These are phyloP conservation scores for Halocaridina rubra DNA, from an alignment of 2,888 invertebrate genomes.

Conservation along the genomic window DNA sequence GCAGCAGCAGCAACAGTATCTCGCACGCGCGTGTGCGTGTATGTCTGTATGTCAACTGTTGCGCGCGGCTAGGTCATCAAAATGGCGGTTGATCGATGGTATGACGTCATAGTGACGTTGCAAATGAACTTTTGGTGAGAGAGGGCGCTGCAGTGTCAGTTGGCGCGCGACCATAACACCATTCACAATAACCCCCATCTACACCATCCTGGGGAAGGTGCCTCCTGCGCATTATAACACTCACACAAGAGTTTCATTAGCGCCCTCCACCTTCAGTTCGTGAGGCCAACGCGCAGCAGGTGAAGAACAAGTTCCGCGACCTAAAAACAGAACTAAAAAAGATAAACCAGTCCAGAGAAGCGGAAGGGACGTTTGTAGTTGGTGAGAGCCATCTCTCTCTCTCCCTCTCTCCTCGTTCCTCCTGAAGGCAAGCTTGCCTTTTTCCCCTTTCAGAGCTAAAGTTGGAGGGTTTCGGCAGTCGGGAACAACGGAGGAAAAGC, in stretches of 20 bases:
- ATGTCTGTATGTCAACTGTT: conserved; percentile 55
- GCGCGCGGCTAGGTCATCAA: conserved; percentile 47
- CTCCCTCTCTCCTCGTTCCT: no score
- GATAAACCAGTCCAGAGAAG: not conserved
- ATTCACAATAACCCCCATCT: conserved; percentile 18
- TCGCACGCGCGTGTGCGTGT: no score
- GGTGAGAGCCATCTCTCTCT: no score
- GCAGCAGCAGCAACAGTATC: not conserved
- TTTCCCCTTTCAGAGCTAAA: not conserved
- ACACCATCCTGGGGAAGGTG: conserved; percentile 17
- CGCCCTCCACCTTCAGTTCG: not conserved
- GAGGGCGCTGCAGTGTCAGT: conserved; percentile 37
- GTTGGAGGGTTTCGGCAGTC: conserved; percentile 7
- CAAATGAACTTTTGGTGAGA: no score
- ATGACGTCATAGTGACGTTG: conserved; percentile 43
- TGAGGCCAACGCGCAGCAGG: no score
- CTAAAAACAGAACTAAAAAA: not conserved
- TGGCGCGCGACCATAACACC: conserved; percentile 31
- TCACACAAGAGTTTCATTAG: not conserved
- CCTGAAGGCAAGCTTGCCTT: conserved; percentile 25
- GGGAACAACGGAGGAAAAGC: conserved; percentile 7
- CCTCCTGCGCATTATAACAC: no score
- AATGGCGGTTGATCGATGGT: conserved; percentile 52
- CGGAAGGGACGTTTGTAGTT: conserved; percentile 2
- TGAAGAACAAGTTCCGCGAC: no score